Evolutionary conservation across 2,888 invertebrate species (phyloP).

Genomic region (Alsophila aescularia): DNA sequence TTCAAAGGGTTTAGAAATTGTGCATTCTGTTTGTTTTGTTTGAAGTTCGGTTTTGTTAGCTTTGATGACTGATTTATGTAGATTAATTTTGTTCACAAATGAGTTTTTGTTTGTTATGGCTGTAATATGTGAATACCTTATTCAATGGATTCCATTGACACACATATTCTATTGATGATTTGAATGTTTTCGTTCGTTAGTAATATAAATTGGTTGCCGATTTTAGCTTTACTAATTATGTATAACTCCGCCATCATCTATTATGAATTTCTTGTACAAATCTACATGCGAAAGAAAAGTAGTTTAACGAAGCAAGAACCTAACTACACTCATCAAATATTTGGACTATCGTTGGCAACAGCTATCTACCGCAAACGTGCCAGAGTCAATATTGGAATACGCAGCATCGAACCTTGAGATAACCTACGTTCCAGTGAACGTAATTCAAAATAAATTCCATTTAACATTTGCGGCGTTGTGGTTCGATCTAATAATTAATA

Average conservation of each 20-base stretch:
- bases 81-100: background rate
- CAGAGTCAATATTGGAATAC: constrained; percentile 17
- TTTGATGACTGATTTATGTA: background rate
- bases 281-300: background rate
- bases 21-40: background rate
- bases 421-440: constrained; percentile 12
- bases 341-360: constrained; percentile 5
- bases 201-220: too few relatives aligned
- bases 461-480: too few relatives aligned
- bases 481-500: too few relatives aligned
- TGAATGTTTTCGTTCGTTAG: too few relatives aligned
- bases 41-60: constrained; percentile 3
- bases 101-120: background rate
- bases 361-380: constrained; percentile 10
- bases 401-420: constrained; percentile 18
- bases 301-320: background rate
- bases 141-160: background rate
- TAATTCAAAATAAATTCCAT: too few relatives aligned
- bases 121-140: background rate
- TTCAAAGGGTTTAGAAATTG: constrained; percentile 10
- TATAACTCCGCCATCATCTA: background rate
- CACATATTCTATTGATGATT: too few relatives aligned
- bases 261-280: background rate
- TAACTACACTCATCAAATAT: constrained; percentile 1
- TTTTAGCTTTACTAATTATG: too few relatives aligned